Conservation (phyloP, 2,888 invertebrate species). For the Empis stercorea region DNA sequence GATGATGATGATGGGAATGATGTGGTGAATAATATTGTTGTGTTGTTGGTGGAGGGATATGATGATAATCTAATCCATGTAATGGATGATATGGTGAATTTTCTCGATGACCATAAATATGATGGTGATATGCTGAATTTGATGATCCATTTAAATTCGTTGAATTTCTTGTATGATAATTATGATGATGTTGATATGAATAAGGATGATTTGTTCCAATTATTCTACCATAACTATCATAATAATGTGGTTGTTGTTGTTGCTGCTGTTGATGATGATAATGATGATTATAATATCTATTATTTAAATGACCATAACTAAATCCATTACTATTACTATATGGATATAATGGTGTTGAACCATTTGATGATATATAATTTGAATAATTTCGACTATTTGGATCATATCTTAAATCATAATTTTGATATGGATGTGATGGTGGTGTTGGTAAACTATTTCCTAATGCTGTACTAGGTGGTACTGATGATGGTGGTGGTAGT, state of each 20-base stretch:
- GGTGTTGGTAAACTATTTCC: conserved; percentile 1
- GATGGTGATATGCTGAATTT: too few species aligned
- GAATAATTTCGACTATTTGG: conserved; percentile 1
- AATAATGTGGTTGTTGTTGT: not conserved
- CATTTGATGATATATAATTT: conserved; percentile 1
- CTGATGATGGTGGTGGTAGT: not conserved
- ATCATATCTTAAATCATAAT: conserved; percentile 2
- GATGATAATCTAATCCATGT: too few species aligned
- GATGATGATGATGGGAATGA: too few species aligned
- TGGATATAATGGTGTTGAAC: not conserved
- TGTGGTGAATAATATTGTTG: too few species aligned
- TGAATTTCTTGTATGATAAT: too few species aligned
- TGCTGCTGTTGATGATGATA: conserved; percentile 3
- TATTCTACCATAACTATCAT: not conserved
- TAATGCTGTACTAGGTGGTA: conserved; percentile 1
- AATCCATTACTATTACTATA: conserved; percentile 1
- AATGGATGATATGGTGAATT: too few species aligned
- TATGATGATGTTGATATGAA: not conserved
- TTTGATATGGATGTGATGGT: conserved; percentile 1
- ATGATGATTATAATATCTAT: conserved; percentile 4
- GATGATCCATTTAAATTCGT: too few species aligned
- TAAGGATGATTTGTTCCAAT: not conserved
- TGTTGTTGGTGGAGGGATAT: too few species aligned
- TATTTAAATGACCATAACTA: conserved; percentile 4
- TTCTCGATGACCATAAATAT: too few species aligned